These are phyloP conservation scores for Agrotis clavis DNA, from an alignment of 2,888 invertebrate genomes.

Conservation along the genomic window DNA sequence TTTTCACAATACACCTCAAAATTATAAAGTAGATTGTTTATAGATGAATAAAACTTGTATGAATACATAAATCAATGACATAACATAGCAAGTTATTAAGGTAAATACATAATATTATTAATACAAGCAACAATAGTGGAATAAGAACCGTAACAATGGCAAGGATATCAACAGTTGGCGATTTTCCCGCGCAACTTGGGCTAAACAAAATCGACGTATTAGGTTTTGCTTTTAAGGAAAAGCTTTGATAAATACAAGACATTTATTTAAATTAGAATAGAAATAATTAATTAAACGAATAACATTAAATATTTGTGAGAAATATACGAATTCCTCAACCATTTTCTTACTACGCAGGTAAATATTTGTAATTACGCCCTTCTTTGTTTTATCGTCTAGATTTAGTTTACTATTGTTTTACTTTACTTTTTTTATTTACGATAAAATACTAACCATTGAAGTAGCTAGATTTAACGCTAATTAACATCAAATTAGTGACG, in stretches of 20 bases:
- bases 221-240: constrained; percentile 10
- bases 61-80: not conserved
- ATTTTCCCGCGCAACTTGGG: constrained; percentile 52
- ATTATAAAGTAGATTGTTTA: not conserved
- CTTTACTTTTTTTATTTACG: constrained; percentile 66
- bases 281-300: not conserved
- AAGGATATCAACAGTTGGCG: constrained; percentile 23
- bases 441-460: constrained; percentile 24
- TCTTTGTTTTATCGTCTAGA: constrained; percentile 62
- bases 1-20: not conserved
- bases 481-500: constrained; percentile 22
- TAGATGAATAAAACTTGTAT: not conserved
- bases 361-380: not conserved
- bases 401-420: constrained; percentile 66
- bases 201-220: not conserved
- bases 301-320: not conserved
- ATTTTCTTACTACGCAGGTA: constrained; percentile 7
- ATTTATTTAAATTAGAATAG: not conserved
- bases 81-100: constrained; percentile 1
- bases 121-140: constrained; percentile 12
- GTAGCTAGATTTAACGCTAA: constrained; percentile 37
- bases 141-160: not conserved
- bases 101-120: constrained; percentile 3
- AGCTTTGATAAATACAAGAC: not conserved
- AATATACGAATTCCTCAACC: no score